Base-by-base conservation (phyloP, 2,113 vertebrate species). In the Sinocyclocheilus anophthalmus region DNA sequence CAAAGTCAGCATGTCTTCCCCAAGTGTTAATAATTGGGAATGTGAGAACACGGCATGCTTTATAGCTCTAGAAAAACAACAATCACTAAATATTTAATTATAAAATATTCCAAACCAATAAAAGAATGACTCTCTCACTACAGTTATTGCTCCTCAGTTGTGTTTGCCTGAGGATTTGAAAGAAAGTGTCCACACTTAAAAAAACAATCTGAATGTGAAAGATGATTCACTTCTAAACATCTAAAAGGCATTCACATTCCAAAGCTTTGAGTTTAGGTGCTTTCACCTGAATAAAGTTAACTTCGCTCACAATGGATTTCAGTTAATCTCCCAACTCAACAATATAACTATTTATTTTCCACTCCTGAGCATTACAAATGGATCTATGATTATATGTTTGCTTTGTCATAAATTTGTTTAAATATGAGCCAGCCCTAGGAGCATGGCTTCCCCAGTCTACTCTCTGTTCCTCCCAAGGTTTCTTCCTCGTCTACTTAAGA, bases 181-280 rank as follows among this genome's bases (percentile, higher is more conserved):
- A 88, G 84, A 87, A 79, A 65, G 84, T 85, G 65, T 79, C 76
- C 89, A 76, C 18, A 85, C 90, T 92, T 87, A 61, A 45, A 81
- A 90, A 77, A 33, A 26, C 59, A 86, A 89, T 91, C 88, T 90
- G 87, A 86, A 91, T 90, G 12, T 84, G 86, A 84, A 89, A 81
- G 69, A 87, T 48, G 82, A 90, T 89, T 92, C 84, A 90, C 86
- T 88, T 88, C 81, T 59, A 59, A 63, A 85, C 72, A 90, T 88
- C 88, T 84, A 83, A 79, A 81, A 42, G 85, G 87, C 42, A 87
- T 84, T 89, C 84, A 50, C 72, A 82, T 88, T 84, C 8, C 24
- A 80, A 61, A 61, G 55, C 77, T 79, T 12, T 16, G 26, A 24
- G 70, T 87, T 65, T 70, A 72, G 45, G 6, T 45, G 78, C 63